phyloP scores from a whole-genome alignment of 2,888 invertebrate genomes.

The Uropetala carovei region DNA sequence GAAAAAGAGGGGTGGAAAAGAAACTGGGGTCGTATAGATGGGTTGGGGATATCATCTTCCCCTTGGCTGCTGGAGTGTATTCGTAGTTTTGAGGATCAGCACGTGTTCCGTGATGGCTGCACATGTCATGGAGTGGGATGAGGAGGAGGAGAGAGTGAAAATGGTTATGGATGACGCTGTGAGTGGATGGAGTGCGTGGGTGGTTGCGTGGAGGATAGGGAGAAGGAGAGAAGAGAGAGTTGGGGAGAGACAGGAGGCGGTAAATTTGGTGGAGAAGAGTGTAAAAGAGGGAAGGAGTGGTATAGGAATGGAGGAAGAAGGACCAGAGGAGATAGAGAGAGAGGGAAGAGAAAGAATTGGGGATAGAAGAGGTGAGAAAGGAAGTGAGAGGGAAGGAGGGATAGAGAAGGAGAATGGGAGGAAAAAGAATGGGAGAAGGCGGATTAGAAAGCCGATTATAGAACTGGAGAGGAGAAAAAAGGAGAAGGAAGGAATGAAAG shows the following conservation, averaged over 20 bases:
- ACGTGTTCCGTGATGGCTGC: conserved; percentile 49
- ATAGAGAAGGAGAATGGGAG: not conserved
- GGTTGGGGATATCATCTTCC: conserved; percentile 38
- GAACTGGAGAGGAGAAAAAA: not conserved
- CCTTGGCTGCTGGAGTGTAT: conserved; percentile 25
- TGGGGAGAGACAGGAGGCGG: not conserved
- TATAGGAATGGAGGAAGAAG: too few relatives aligned
- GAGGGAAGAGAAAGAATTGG: not conserved
- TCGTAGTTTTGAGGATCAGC: conserved; percentile 55
- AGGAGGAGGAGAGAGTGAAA: not conserved
- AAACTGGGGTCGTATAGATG: not conserved
- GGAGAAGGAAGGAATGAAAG: not conserved
- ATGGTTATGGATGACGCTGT: conserved; percentile 30
- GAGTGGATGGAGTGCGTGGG: not conserved
- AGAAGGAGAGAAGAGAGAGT: not conserved
- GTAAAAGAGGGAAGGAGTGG: too few relatives aligned
- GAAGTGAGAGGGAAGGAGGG: not conserved
- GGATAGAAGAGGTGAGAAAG: not conserved
- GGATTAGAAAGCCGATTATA: not conserved
- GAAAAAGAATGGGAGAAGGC: not conserved
- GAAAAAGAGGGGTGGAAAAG: not conserved
- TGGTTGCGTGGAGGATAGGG: not conserved
- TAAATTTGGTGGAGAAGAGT: not conserved
- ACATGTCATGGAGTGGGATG: not conserved
- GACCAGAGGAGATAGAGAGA: not conserved